Percentiles rank a stretch among this genome's conserved stretches.
phyloP scores from a whole-genome alignment of 2,113 vertebrate species.

The Indri indri region DNA sequence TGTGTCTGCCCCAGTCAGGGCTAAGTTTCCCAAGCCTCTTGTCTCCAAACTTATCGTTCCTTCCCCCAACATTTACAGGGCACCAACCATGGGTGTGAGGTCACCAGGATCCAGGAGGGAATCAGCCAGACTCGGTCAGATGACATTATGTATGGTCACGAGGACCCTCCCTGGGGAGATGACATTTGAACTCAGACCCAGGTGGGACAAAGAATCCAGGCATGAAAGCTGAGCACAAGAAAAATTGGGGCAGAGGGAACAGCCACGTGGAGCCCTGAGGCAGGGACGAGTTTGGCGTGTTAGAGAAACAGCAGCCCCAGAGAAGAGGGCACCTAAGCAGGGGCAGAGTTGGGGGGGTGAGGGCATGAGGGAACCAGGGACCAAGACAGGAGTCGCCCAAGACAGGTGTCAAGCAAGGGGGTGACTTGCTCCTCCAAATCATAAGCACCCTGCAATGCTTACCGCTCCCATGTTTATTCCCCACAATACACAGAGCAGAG shows the following conservation, averaged over 20 bases:
- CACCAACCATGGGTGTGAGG: background rate
- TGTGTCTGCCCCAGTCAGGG: background rate
- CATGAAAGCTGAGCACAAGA: background rate
- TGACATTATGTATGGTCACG: background rate
- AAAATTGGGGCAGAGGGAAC: background rate
- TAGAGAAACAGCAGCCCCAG: background rate
- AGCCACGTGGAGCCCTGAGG: background rate
- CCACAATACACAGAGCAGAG: background rate
- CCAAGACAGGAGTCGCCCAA: background rate
- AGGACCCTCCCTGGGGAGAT: background rate
- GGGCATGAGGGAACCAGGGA: background rate
- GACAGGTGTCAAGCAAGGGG: background rate
- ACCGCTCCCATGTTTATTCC: background rate
- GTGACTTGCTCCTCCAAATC: background rate
- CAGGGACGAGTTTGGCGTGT: background rate
- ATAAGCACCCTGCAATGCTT: background rate
- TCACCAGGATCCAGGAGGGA: background rate
- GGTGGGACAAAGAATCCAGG: no score
- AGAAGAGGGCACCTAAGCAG: background rate
- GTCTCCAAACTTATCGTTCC: background rate
- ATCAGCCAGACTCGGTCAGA: rapidly evolving
- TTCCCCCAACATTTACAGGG: background rate
- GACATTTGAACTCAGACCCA: background rate
- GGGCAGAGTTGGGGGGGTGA: background rate
- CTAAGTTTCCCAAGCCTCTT: background rate